Evolutionary conservation across 2,888 invertebrate species (phyloP).

Genomic region (Leucophenga maculata): DNA sequence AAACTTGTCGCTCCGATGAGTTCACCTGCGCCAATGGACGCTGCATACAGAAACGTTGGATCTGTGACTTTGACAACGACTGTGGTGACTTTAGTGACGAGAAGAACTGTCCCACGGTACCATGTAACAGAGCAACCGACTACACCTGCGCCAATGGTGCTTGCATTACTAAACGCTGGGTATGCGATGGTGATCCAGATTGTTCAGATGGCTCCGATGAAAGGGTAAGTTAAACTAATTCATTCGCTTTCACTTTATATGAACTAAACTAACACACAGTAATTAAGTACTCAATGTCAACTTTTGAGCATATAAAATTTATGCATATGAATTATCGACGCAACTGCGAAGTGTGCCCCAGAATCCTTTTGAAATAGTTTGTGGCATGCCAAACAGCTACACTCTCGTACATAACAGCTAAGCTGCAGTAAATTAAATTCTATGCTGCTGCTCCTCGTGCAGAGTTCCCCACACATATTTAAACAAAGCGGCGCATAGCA

Average conservation of each 20-base stretch:
- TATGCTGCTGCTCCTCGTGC: slow-evolving; percentile 12
- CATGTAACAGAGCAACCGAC: slow-evolving; percentile 82
- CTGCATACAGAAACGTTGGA: slow-evolving; percentile 90
- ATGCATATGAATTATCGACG: too few relatives aligned
- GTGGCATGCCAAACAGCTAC: slow-evolving; percentile 17
- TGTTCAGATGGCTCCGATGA: slow-evolving; percentile 91
- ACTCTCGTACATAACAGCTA: not conserved
- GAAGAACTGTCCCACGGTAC: slow-evolving; percentile 80
- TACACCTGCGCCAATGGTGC: slow-evolving; percentile 85
- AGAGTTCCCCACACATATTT: not conserved
- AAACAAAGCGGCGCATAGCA: too few relatives aligned
- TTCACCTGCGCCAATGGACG: slow-evolving; percentile 93
- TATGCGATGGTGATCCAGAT: slow-evolving; percentile 91
- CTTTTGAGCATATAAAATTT: too few relatives aligned
- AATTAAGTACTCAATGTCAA: too few relatives aligned
- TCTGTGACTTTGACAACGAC: slow-evolving; percentile 90
- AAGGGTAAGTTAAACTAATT: slow-evolving; percentile 74
- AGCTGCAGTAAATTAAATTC: slow-evolving; percentile 22
- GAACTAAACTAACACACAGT: slow-evolving; percentile 65
- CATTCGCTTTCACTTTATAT: slow-evolving; percentile 6
- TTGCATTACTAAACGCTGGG: slow-evolving; percentile 89
- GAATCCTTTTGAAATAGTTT: not conserved
- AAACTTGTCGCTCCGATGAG: slow-evolving; percentile 93
- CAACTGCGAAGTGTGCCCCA: too few relatives aligned
- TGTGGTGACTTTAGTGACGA: slow-evolving; percentile 91